Evolutionary conservation across 2,888 invertebrate species (phyloP), one percentile per base, ranked within the genome.

Genomic region (Chloromyia formosa): DNA sequence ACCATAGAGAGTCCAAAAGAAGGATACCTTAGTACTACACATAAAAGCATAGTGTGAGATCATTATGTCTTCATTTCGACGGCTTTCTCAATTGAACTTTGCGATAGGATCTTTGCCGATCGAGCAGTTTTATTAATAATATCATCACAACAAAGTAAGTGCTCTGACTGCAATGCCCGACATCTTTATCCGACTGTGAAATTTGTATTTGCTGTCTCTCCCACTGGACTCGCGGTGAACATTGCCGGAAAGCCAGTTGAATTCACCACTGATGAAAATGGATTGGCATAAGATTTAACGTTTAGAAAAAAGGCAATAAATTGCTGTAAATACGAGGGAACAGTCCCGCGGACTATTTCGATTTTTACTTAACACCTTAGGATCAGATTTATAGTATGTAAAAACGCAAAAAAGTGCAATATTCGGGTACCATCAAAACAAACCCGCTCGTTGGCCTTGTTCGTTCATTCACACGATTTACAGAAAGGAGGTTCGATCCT

Each of bases 31-130:
- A 5, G 20, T 18, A 10, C 16, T 20, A 18, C 10, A 22, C 22
- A 22, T 22, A 66, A 66, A 22, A 14, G 58, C 40, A 18, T 53
- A 40, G 76, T 76, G 76, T 76, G 72, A 74, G 74, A 74, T 74
- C 76, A 76, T 76, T 76, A 76, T 76, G 76, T 76, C 76, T 76
- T 74, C 74, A 76, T 76, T 76, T 60, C 66, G 58, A 69, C 76
- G 72, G 76, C 74, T 53, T 74, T 69, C 58, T 10, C 56, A 27
- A 56, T 35, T 35, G 20, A 56, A 45, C 66, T 35, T 35, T 66
- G 18, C 22, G 66, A 71, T 71, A 56, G 56, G 71, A 71, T 71
- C 71, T 42, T 64, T 40, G 42, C 56, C 56, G 56, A 58, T 56
- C 56, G 71, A 23, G 35, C 53, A 27, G 18, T 40, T 71, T 71